Conservation (phyloP, 2,888 invertebrate species). For the Lithodes maja region DNA sequence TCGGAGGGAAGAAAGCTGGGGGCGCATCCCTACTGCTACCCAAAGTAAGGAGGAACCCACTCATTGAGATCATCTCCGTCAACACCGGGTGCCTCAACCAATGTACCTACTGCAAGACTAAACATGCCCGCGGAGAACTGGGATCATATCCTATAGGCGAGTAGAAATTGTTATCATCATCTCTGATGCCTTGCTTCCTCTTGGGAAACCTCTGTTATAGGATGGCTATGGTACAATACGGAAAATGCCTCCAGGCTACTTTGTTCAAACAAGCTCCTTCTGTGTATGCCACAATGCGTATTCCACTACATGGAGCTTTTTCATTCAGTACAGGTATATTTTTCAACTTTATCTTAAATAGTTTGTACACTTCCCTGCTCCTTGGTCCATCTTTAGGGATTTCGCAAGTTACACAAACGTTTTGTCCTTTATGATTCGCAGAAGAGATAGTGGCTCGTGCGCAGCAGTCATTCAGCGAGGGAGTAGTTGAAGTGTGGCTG, state of each 20-base stretch:
- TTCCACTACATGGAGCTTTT: too few species aligned
- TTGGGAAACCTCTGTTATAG: too few species aligned
- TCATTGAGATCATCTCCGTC: conserved; percentile 97
- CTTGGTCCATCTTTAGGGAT: too few species aligned
- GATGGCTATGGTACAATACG: too few species aligned
- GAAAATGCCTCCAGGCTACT: too few species aligned
- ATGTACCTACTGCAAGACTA: conserved; percentile 99
- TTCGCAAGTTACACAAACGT: too few species aligned
- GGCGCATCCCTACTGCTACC: conserved; percentile 92
- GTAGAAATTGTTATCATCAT: conserved; percentile 25
- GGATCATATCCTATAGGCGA: conserved; percentile 88
- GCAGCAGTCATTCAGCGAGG: conserved; percentile 89
- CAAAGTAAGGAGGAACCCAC: conserved; percentile 95
- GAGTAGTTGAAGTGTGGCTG: conserved; percentile 97
- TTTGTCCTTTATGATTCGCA: conserved; percentile 56
- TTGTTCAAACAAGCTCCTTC: too few species aligned
- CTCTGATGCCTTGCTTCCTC: too few species aligned
- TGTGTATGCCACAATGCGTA: too few species aligned
- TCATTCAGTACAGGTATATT: too few species aligned
- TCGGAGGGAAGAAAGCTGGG: conserved; percentile 84
- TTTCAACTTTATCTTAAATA: too few species aligned
- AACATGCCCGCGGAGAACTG: conserved; percentile 97
- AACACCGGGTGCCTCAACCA: conserved; percentile 98
- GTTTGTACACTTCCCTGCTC: too few species aligned
- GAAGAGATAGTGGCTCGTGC: conserved; percentile 93